Evolutionary conservation across 2,113 vertebrate genomes (phyloP).

Genomic region (Hippocampus barbouri): DNA sequence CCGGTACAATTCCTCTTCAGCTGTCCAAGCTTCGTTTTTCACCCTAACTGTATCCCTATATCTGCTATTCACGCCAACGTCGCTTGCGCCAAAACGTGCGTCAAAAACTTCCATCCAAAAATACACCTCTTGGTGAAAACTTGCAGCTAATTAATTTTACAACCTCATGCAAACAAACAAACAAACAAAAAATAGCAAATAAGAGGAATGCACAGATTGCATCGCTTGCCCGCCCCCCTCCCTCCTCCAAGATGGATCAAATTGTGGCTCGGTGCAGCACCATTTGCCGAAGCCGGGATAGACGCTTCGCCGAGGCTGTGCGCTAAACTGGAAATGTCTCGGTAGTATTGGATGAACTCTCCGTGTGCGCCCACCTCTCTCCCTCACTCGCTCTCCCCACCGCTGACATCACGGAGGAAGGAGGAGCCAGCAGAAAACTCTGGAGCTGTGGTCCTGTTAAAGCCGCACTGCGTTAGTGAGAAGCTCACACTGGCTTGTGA

Average conservation of each 20-base stretch:
- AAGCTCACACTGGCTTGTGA: constrained; percentile 36
- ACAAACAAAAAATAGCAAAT: constrained; percentile 31
- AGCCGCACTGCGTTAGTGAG: constrained; percentile 74
- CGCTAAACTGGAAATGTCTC: constrained; percentile 75
- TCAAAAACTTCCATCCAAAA: constrained; percentile 59
- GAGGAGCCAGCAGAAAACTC: constrained; percentile 68
- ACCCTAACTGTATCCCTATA: constrained; percentile 32
- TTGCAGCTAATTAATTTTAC: constrained; percentile 29
- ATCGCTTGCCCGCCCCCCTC: constrained; percentile 63
- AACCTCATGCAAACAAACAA: constrained; percentile 20
- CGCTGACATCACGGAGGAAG: constrained; percentile 71
- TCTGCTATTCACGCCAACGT: not conserved
- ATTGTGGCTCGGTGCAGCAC: constrained; percentile 74
- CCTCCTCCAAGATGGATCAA: constrained; percentile 71
- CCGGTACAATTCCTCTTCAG: constrained; percentile 70
- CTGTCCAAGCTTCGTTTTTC: constrained; percentile 55
- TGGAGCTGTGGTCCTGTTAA: constrained; percentile 70
- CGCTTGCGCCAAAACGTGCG: constrained; percentile 28
- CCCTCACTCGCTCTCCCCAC: constrained; percentile 63
- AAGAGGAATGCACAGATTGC: constrained; percentile 57
- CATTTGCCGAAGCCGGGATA: constrained; percentile 73
- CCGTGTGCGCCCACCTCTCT: constrained; percentile 71
- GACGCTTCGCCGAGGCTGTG: constrained; percentile 67
- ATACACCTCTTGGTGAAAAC: constrained; percentile 17
- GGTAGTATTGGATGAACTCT: constrained; percentile 78